Evolutionary conservation across 53 echinoderm and acorn worm species (phyloP).

Genomic region (Luidia sarsii): DNA sequence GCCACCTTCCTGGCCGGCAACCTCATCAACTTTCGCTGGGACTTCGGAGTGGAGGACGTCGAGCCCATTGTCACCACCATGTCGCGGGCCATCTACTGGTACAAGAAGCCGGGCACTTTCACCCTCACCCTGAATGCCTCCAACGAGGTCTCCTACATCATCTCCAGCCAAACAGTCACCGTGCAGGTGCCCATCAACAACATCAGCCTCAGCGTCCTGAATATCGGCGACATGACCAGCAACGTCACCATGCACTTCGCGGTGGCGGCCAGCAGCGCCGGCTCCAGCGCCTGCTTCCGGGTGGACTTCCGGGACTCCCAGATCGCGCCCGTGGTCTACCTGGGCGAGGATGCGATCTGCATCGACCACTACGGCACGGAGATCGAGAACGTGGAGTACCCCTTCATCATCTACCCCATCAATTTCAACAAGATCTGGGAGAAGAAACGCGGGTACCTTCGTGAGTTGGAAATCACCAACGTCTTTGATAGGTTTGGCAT

Average conservation of each 20-base stretch:
- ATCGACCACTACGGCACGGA: constrained; percentile 10
- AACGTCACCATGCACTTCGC: constrained; percentile 49
- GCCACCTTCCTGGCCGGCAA: constrained; percentile 40
- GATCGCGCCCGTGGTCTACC: constrained; percentile 5
- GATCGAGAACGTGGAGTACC: constrained; percentile 15
- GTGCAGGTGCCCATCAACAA: constrained; percentile 57
- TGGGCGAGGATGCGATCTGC: constrained; percentile 15
- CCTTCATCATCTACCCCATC: constrained; percentile 8
- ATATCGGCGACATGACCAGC: constrained; percentile 43
- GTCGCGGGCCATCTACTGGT: constrained; percentile 37
- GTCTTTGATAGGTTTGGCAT: constrained; percentile 28
- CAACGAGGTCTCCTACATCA: constrained; percentile 50
- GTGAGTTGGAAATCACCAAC: constrained; percentile 37
- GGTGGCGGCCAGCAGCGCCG: constrained; percentile 22
- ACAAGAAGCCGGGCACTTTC: constrained; percentile 48
- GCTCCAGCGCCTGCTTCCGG: constrained; percentile 62
- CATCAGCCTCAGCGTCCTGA: constrained; percentile 13
- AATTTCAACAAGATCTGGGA: constrained; percentile 24
- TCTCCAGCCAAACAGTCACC: constrained; percentile 1
- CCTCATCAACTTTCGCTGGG: constrained; percentile 46
- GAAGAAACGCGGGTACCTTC: background rate
- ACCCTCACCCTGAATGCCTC: constrained; percentile 56
- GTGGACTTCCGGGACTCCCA: constrained; percentile 42
- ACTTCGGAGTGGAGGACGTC: constrained; percentile 54
- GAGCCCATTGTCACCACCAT: constrained; percentile 30